phyloP scores from a whole-genome alignment of 2,888 invertebrate species.

The Tinea pellionella region DNA sequence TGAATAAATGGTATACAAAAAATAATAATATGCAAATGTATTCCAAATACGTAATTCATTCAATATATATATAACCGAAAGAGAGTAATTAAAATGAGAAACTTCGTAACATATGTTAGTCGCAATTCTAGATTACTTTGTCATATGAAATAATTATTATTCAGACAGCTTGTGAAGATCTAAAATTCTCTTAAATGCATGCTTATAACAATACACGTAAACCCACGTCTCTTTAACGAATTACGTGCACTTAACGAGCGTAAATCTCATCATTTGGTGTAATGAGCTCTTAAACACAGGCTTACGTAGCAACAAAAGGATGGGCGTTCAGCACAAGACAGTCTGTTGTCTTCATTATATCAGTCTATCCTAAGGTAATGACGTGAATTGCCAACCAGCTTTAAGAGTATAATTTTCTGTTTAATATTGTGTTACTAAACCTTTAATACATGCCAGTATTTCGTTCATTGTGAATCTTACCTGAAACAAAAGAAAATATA shows the following conservation, averaged over 20 bases:
- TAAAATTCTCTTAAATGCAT: background rate
- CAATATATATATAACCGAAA: background rate
- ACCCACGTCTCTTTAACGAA: constrained; percentile 10
- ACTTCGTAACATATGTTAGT: background rate
- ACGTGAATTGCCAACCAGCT: constrained; percentile 1
- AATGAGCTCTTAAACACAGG: constrained; percentile 62
- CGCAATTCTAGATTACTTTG: background rate
- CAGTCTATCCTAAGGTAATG: constrained; percentile 12
- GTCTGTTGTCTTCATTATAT: constrained; percentile 37
- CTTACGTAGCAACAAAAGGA: constrained; percentile 45
- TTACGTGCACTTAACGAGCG: constrained; percentile 17
- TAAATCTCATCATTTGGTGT: constrained; percentile 52
- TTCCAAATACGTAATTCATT: background rate
- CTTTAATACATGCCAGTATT: background rate
- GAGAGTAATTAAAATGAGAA: background rate
- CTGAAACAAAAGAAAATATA: background rate
- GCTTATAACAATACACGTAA: constrained; percentile 9
- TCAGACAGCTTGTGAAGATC: background rate
- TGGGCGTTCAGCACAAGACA: constrained; percentile 24
- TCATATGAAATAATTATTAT: constrained; percentile 3
- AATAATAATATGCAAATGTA: too few relatives aligned
- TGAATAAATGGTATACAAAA: too few relatives aligned
- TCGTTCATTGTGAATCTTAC: background rate
- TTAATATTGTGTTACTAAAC: background rate
- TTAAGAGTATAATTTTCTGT: background rate